A percentile compares a stretch with the other conserved stretches of the same genome.
Evolutionary conservation across 2,888 invertebrate genomes (phyloP).

Genomic region (Brachypterus glaber): DNA sequence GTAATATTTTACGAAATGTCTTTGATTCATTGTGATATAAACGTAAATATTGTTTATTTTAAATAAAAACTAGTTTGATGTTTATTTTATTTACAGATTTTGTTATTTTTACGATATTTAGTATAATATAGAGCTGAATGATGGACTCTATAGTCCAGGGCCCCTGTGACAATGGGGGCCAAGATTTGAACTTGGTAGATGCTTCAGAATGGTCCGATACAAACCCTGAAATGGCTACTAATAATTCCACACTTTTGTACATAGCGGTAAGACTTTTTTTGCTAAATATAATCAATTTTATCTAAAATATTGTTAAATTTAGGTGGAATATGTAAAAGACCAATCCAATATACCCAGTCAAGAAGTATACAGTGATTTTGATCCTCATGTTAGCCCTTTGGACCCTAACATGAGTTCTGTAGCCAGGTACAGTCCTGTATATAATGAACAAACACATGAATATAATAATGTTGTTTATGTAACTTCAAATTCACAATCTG

Average conservation of each 20-base stretch:
- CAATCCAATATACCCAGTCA: too few relatives aligned
- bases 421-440: conserved; percentile 53
- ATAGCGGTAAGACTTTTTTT: conserved; percentile 33
- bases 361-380: conserved; percentile 28
- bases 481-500: conserved; percentile 22
- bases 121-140: too few relatives aligned
- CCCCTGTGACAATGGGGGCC: conserved; percentile 27
- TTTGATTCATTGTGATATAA: conserved; percentile 12
- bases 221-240: conserved; percentile 20
- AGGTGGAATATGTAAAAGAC: conserved; percentile 39
- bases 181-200: conserved; percentile 27
- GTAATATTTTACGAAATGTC: conserved; percentile 11
- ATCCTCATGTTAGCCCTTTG: conserved; percentile 36
- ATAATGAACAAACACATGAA: conserved; percentile 31
- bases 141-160: conserved; percentile 32
- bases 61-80: too few relatives aligned
- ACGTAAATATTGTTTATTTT: too few relatives aligned
- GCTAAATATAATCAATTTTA: conserved; percentile 2
- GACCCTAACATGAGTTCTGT: conserved; percentile 48
- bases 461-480: conserved; percentile 35
- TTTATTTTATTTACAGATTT: too few relatives aligned
- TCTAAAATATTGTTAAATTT: conserved; percentile 12
- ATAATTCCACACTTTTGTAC: conserved; percentile 34
- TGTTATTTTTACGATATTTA: too few relatives aligned
- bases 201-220: conserved; percentile 25